phyloP scores from a whole-genome alignment of 2,113 vertebrate species.

The Calypte anna region DNA sequence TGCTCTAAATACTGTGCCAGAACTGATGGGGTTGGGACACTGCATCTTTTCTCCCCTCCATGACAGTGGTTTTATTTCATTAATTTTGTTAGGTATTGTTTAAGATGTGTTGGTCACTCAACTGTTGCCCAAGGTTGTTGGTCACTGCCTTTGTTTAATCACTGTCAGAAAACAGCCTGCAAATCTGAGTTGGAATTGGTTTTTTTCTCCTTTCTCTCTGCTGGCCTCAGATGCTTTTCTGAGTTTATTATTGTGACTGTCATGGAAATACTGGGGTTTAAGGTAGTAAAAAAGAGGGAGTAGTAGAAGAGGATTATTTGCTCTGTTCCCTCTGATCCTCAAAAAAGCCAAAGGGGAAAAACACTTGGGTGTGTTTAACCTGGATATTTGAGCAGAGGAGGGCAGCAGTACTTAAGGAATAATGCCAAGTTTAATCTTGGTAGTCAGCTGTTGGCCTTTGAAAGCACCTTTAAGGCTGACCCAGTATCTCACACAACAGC shows the following conservation, averaged over 20 bases:
- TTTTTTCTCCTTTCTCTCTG: neutral
- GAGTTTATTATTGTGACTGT: neutral
- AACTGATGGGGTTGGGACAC: neutral
- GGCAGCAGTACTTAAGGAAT: neutral
- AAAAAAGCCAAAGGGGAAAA: neutral
- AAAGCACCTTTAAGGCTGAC: neutral
- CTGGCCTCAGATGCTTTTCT: neutral
- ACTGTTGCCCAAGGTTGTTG: neutral
- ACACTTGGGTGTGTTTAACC: neutral
- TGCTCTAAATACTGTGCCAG: neutral
- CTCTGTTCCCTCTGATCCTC: neutral
- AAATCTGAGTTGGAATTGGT: neutral
- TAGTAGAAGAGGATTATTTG: neutral
- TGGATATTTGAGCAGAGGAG: neutral
- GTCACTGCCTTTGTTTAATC: neutral
- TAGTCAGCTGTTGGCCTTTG: neutral
- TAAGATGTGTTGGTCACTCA: neutral
- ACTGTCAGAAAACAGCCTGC: neutral
- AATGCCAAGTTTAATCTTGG: neutral
- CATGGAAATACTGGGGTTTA: neutral
- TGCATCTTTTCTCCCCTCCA: fast-evolving
- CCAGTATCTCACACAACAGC: neutral
- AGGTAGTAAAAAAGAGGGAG: neutral
- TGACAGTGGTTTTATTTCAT: neutral
- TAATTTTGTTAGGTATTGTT: neutral